Conservation (phyloP, 2,113 vertebrate genomes). For the Erythrolamprus reginae region DNA sequence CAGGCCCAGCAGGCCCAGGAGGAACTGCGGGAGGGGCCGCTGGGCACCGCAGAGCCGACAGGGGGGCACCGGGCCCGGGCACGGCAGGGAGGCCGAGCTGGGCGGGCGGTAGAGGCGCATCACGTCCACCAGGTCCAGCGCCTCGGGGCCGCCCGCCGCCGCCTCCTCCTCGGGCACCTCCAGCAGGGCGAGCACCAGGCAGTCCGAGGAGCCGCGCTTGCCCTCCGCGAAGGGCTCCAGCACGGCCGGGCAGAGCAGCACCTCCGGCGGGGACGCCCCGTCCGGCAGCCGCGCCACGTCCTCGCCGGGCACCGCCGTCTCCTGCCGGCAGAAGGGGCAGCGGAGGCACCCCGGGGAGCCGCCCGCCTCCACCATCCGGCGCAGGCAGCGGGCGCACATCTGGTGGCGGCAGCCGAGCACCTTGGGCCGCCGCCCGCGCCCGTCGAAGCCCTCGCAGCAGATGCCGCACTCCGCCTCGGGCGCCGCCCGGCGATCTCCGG, state of each 20-base stretch:
- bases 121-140: constrained; percentile 74
- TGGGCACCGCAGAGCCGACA: constrained; percentile 69
- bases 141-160: constrained; percentile 68
- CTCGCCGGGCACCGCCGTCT: constrained; percentile 69
- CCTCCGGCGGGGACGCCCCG: constrained; percentile 57
- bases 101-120: constrained; percentile 73
- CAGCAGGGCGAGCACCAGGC: constrained; percentile 85
- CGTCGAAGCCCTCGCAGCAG: constrained; percentile 81
- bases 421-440: constrained; percentile 72
- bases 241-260: constrained; percentile 76
- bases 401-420: constrained; percentile 77
- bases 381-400: constrained; percentile 79
- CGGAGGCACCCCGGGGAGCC: constrained; percentile 67
- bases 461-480: constrained; percentile 84
- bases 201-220: constrained; percentile 70
- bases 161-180: constrained; percentile 77
- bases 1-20: constrained; percentile 80
- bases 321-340: constrained; percentile 86
- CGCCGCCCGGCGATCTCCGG: constrained; percentile 32
- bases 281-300: constrained; percentile 79
- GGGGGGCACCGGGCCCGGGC: constrained; percentile 68
- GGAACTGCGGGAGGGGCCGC: constrained; percentile 71
- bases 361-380: constrained; percentile 72
- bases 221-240: constrained; percentile 52
- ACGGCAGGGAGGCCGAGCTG: constrained; percentile 72